Evolutionary conservation across 1,140 invertebrate species (phyloP).

Genomic region (Apocrypta bakeri): DNA sequence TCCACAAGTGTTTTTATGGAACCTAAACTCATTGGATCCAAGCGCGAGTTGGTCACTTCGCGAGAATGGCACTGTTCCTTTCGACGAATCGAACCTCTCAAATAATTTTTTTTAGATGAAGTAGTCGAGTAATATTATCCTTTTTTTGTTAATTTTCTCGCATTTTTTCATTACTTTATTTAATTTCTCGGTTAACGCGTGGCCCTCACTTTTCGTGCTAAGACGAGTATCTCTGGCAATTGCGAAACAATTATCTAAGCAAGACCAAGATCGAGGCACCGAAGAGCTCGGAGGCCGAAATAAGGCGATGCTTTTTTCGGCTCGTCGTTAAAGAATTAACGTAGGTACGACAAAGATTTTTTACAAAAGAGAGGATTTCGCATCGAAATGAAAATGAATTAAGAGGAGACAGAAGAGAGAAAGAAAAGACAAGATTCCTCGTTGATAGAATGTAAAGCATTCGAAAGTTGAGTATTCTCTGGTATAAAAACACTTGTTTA

Average conservation of each 20-base stretch:
- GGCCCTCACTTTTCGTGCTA: slow-evolving; percentile 16
- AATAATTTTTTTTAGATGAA: slow-evolving; percentile 26
- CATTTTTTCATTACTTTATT: slow-evolving; percentile 1
- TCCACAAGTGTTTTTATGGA: slow-evolving; percentile 15
- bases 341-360: slow-evolving; percentile 34
- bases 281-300: slow-evolving; percentile 49
- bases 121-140: slow-evolving; percentile 11
- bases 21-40: slow-evolving; percentile 49
- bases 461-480: slow-evolving; percentile 35
- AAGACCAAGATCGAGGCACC: slow-evolving; percentile 55
- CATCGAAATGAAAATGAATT: slow-evolving; percentile 13
- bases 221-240: slow-evolving; percentile 51
- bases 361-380: slow-evolving; percentile 26
- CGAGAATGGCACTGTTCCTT: slow-evolving; percentile 60
- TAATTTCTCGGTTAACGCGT: slow-evolving; percentile 14
- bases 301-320: slow-evolving; percentile 15
- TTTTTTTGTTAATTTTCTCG: slow-evolving; percentile 28
- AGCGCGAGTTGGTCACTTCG: slow-evolving; percentile 51
- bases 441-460: slow-evolving; percentile 8
- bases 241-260: slow-evolving; percentile 49
- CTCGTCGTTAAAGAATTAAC: slow-evolving; percentile 37
- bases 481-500: slow-evolving; percentile 54
- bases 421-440: slow-evolving; percentile 38
- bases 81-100: slow-evolving; percentile 49
- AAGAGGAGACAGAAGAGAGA: slow-evolving; percentile 49